Conservation (phyloP, 2,797 vertebrate species). For the Clarias platycephalus region DNA sequence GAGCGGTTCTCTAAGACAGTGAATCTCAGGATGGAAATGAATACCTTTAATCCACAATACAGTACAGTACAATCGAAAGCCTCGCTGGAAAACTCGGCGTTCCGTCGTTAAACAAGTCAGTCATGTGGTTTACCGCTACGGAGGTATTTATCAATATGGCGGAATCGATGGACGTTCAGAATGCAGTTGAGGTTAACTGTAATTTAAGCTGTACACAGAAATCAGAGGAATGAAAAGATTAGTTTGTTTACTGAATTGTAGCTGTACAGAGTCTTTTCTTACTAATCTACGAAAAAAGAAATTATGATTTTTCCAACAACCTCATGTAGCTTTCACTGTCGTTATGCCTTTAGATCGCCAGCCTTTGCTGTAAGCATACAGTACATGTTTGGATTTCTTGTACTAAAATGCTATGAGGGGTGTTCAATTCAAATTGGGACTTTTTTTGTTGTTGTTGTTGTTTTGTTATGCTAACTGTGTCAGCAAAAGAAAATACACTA, state of each 20-base stretch:
- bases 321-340: background rate
- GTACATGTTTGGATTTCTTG: too few relatives aligned
- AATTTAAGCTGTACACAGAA: background rate
- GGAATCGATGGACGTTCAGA: background rate
- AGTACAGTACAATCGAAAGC: background rate
- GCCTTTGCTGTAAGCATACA: background rate
- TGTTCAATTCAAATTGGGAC: too few relatives aligned
- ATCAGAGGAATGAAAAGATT: background rate
- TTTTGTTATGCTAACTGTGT: too few relatives aligned
- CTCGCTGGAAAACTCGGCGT: background rate
- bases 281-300: background rate
- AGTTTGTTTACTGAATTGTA: background rate
- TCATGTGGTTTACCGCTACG: background rate
- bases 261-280: background rate
- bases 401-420: too few relatives aligned
- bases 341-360: constrained; percentile 30
- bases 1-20: constrained; percentile 10
- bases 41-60: background rate
- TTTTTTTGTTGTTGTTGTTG: too few relatives aligned
- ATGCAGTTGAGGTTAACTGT: background rate
- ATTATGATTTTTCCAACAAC: background rate
- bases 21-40: background rate
- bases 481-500: too few relatives aligned
- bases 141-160: background rate
- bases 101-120: background rate